Base-by-base conservation (phyloP, 2,113 vertebrate species). In the Synchiropus splendidus region DNA sequence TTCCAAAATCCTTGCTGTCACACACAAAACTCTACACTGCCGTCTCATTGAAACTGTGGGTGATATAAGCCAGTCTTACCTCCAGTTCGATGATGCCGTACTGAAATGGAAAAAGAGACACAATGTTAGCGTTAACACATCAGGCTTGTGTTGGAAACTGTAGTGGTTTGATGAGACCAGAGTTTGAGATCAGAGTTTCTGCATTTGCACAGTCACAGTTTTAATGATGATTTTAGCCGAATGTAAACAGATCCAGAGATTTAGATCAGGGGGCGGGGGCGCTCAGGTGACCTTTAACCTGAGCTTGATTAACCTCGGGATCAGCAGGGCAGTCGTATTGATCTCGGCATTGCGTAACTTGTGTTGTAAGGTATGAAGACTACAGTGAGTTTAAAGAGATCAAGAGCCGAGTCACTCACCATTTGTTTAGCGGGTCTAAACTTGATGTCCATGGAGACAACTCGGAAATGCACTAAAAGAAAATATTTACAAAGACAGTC, bases 381-480 rank as follows among this genome's bases (percentile, higher is more conserved):
- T n/a, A n/a, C n/a, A 4, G 21, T 35, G 13, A n/a, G 13, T 35
- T 12, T 14, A 13, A 34, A 46, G 17, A 9, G 18, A 14, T 34
- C 5, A 1, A 39, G 4, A 16, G 2, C 17, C 6, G 15, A 35
- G 37, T 15, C 3, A 60, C 63, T 82, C 42, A 77, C 77, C 60
- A 54, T 2, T 9, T 12, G 13, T 27, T 9, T 27, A 15, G 21
- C 14, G 16, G 69, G 67, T 53, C 46, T 56, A 1, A 79, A 15
- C 9, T 41, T 51, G 2, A 42, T 34, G 51, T 77, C 67, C 18
- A 81, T 13, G 3, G 69, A 47, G 2, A 81, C 3, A 2, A 79
- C 64, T 58, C 78, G 58, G 48, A 81, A 81, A 12, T 70, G 16
- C 14, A 81, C 78, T 81, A 35, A 33, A 55, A n/a, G 44, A 15